Evolutionary conservation across 2,797 vertebrate genomes (phyloP).

Genomic region (Argentina silus): DNA sequence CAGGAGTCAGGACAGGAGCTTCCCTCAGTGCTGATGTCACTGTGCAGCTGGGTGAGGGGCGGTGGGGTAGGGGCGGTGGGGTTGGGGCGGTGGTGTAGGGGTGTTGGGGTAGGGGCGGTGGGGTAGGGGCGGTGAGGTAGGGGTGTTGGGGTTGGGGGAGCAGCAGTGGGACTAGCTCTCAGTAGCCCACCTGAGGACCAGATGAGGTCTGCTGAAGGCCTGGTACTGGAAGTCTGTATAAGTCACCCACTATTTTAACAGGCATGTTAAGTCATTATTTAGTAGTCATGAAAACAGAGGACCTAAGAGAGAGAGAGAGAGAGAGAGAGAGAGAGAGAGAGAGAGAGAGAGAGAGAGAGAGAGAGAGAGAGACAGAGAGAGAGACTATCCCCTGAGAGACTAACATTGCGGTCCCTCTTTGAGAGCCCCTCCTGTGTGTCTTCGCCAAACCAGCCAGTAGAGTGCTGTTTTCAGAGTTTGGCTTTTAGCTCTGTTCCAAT

Average conservation of each 20-base stretch:
- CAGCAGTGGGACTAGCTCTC: neutral
- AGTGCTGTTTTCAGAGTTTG: conserved; percentile 56
- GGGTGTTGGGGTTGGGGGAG: neutral
- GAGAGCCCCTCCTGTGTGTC: conserved; percentile 72
- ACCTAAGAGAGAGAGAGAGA: conserved; percentile 43
- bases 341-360: conserved; percentile 10
- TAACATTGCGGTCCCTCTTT: conserved; percentile 66
- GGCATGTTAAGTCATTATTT: conserved; percentile 6
- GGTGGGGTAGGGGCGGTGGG: neutral
- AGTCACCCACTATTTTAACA: conserved; percentile 3
- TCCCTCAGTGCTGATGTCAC: conserved; percentile 46
- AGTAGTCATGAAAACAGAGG: conserved; percentile 23
- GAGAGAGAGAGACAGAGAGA: conserved; percentile 25
- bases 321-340: neutral
- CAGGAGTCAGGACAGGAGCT: conserved; percentile 38
- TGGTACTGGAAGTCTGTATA: neutral
- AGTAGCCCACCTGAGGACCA: conserved; percentile 14
- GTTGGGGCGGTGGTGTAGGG: neutral
- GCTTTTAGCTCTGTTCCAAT: conserved; percentile 62
- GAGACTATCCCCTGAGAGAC: conserved; percentile 65
- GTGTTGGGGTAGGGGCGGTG: neutral
- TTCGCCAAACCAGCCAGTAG: conserved; percentile 66
- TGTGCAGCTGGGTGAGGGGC: conserved; percentile 29
- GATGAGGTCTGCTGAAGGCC: conserved; percentile 4
- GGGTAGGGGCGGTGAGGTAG: neutral